These are phyloP conservation scores for Melanerpes aurifrons DNA, from an alignment of 2,113 vertebrate genomes.

Conservation along the genomic window DNA sequence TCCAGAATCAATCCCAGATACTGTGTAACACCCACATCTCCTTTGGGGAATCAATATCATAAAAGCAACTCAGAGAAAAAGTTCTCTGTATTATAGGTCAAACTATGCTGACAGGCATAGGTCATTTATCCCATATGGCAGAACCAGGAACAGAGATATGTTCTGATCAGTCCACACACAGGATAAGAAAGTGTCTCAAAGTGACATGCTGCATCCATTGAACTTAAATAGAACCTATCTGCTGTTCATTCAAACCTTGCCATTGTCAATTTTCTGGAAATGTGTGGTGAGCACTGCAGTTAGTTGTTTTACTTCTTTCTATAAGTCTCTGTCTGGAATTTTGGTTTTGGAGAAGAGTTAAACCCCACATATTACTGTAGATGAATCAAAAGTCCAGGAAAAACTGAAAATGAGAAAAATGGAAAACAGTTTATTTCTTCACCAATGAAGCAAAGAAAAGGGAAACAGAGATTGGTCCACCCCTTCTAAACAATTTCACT, in stretches of 20 bases:
- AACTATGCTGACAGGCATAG: neutral
- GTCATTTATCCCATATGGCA: slow-evolving; percentile 18
- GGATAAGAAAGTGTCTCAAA: slow-evolving; percentile 37
- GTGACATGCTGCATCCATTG: slow-evolving; percentile 30
- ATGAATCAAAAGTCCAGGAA: too few species aligned
- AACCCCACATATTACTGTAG: too few species aligned
- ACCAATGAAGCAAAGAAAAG: too few species aligned
- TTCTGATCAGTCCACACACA: slow-evolving; percentile 30
- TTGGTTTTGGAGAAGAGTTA: neutral
- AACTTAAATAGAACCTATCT: slow-evolving; percentile 42
- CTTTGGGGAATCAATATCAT: slow-evolving; percentile 33
- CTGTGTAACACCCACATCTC: neutral
- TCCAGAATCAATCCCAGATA: slow-evolving; percentile 2
- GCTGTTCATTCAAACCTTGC: slow-evolving; percentile 47
- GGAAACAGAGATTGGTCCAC: too few species aligned
- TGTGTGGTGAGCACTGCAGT: neutral
- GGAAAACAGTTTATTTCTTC: too few species aligned
- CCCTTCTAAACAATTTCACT: too few species aligned
- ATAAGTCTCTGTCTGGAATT: neutral
- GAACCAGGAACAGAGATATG: neutral
- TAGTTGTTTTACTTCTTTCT: neutral
- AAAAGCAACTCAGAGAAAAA: slow-evolving; percentile 23
- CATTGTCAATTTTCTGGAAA: slow-evolving; percentile 42
- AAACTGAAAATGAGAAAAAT: too few species aligned
- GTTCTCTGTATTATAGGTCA: slow-evolving; percentile 50